phyloP scores from a whole-genome alignment of 2,113 vertebrate genomes.

The human (Homo sapiens) region DNA sequence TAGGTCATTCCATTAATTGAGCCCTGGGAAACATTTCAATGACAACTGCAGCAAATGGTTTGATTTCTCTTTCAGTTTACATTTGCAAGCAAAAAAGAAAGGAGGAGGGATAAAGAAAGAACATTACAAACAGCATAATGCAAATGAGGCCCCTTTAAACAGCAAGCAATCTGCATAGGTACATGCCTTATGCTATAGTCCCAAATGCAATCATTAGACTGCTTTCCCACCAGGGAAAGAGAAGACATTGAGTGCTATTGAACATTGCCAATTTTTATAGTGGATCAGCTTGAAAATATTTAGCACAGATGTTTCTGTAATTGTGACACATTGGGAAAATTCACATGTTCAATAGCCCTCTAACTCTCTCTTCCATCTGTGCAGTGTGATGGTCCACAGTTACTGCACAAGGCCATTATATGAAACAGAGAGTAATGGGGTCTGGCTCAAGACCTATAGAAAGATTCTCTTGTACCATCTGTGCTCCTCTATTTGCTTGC shows the following conservation, averaged over 20 bases:
- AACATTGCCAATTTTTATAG: constrained; percentile 86
- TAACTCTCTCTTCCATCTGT: constrained; percentile 86
- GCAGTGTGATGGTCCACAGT: constrained; percentile 77
- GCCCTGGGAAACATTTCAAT: constrained; percentile 59
- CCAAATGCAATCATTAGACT: constrained; percentile 78
- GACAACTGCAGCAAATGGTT: constrained; percentile 59
- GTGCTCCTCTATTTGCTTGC: constrained; percentile 65
- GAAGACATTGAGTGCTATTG: constrained; percentile 82
- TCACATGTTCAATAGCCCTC: constrained; percentile 85
- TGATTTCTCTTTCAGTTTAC: constrained; percentile 73
- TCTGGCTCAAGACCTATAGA: constrained; percentile 76
- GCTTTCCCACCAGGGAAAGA: constrained; percentile 77
- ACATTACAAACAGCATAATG: constrained; percentile 81
- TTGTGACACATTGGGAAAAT: constrained; percentile 88
- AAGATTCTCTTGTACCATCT: constrained; percentile 71
- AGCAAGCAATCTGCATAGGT: constrained; percentile 80
- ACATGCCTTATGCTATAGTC: constrained; percentile 77
- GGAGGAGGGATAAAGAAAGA: constrained; percentile 78
- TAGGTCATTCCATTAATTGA: constrained; percentile 54
- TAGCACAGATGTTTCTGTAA: constrained; percentile 89
- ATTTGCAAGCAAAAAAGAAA: constrained; percentile 77
- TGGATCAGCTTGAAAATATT: constrained; percentile 88
- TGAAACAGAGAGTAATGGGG: constrained; percentile 68
- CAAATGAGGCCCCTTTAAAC: constrained; percentile 81
- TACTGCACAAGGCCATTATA: constrained; percentile 69